These are phyloP conservation scores for Sakesphorus luctuosus DNA, from an alignment of 2,113 vertebrate species.

Conservation along the genomic window DNA sequence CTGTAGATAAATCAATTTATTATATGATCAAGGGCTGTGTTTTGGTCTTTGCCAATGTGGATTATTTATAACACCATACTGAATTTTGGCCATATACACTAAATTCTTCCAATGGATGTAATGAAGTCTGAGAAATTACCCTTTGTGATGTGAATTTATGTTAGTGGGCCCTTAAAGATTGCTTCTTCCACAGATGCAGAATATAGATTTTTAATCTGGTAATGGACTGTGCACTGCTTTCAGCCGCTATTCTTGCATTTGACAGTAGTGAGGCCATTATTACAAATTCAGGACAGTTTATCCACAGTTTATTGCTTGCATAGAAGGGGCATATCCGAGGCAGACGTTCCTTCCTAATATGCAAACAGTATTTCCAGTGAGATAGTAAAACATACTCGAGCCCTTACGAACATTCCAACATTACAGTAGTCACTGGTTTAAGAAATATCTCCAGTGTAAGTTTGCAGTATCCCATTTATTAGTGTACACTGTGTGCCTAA, in stretches of 20 bases:
- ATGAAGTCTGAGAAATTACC: background rate
- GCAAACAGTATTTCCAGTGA: background rate
- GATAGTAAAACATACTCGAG: background rate
- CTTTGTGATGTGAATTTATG: background rate
- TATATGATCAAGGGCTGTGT: background rate
- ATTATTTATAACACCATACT: slow-evolving; percentile 1
- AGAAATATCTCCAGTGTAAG: background rate
- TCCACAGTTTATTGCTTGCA: background rate
- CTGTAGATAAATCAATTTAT: background rate
- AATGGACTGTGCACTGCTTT: background rate
- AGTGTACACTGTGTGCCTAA: background rate
- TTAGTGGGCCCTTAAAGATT: background rate
- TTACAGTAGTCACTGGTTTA: background rate
- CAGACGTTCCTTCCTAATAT: background rate
- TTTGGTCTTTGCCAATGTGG: slow-evolving; percentile 5
- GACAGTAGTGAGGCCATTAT: background rate
- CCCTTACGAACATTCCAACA: background rate
- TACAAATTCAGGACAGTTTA: background rate
- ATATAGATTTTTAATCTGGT: background rate
- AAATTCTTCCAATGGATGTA: background rate
- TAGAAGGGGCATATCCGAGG: background rate
- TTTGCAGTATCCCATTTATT: background rate
- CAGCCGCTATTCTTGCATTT: background rate
- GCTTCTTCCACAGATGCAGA: background rate
- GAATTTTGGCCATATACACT: background rate